Evolutionary conservation across 2,888 invertebrate species (phyloP).

Genomic region (Drosophila conformis): DNA sequence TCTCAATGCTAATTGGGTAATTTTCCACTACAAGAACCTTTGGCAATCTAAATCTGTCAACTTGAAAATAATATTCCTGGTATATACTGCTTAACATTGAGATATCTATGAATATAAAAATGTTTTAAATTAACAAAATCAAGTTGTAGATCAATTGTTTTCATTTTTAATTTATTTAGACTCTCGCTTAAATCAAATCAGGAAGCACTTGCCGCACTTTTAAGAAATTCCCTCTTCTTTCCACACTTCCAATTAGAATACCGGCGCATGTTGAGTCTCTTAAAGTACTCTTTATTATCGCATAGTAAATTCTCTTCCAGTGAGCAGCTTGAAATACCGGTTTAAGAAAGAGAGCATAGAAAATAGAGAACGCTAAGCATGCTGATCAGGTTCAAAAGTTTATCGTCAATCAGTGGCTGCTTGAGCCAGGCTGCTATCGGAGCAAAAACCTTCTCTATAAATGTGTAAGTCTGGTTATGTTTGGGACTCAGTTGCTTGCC

Average conservation of each 20-base stretch:
- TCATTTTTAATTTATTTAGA: neutral
- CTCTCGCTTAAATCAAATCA: neutral
- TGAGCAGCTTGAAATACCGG: constrained; percentile 21
- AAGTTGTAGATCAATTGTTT: neutral
- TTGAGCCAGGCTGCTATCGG: constrained; percentile 17
- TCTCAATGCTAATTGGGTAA: constrained; percentile 7
- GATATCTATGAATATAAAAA: too few species aligned
- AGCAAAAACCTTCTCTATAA: constrained; percentile 19
- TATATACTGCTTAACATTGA: neutral
- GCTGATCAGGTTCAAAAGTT: constrained; percentile 65
- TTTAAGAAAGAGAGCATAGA: constrained; percentile 4
- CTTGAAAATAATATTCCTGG: neutral
- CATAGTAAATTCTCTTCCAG: constrained; percentile 1
- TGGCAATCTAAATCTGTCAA: neutral
- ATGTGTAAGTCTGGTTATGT: constrained; percentile 53
- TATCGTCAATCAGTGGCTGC: constrained; percentile 48
- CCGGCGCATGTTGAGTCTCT: neutral
- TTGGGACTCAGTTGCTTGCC: constrained; percentile 48
- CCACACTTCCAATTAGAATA: neutral
- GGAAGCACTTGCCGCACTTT: neutral
- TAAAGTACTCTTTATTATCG: neutral
- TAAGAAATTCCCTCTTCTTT: neutral
- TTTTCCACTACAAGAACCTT: constrained; percentile 10
- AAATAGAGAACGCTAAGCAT: constrained; percentile 36
- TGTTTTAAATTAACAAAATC: neutral